A percentile compares a stretch with the other conserved stretches of the same genome.
These are phyloP conservation scores for Rattus rattus DNA, from an alignment of 2,113 vertebrate species.

Conservation along the genomic window DNA sequence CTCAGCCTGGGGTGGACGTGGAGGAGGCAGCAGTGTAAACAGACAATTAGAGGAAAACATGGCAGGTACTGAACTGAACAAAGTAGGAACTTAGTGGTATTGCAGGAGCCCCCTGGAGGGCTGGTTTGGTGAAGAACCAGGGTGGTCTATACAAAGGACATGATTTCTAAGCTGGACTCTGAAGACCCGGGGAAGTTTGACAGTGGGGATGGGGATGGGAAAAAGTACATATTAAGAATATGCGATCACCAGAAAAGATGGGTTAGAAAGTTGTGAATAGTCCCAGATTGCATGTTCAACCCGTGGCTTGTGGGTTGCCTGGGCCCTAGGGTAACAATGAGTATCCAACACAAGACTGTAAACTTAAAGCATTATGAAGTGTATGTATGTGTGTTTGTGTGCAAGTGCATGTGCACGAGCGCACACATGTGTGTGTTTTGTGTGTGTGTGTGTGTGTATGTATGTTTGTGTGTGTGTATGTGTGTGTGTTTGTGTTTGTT, in stretches of 20 bases:
- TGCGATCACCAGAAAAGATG: not conserved
- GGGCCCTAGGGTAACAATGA: not conserved
- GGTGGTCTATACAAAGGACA: not conserved
- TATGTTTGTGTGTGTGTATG: not conserved
- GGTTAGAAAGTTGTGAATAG: not conserved
- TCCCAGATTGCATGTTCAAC: not conserved
- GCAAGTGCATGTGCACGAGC: too few species aligned
- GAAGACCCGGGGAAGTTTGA: not conserved
- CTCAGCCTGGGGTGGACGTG: slow-evolving; percentile 56
- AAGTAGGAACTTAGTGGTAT: not conserved
- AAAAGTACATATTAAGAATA: not conserved
- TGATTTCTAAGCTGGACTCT: not conserved
- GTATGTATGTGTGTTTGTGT: not conserved
- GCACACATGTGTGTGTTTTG: too few species aligned
- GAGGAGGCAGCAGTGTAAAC: slow-evolving; percentile 63
- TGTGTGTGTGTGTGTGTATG: too few species aligned
- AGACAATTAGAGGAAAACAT: slow-evolving; percentile 54
- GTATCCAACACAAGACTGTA: not conserved
- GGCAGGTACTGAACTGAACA: not conserved
- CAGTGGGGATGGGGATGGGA: not conserved
- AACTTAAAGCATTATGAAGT: not conserved
- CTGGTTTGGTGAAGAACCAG: not conserved
- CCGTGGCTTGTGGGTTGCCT: not conserved
- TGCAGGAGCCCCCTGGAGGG: not conserved
- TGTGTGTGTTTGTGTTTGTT: not conserved